Evolutionary conservation across 2,888 invertebrate species (phyloP).

Genomic region (Agonopterix heracliana): DNA sequence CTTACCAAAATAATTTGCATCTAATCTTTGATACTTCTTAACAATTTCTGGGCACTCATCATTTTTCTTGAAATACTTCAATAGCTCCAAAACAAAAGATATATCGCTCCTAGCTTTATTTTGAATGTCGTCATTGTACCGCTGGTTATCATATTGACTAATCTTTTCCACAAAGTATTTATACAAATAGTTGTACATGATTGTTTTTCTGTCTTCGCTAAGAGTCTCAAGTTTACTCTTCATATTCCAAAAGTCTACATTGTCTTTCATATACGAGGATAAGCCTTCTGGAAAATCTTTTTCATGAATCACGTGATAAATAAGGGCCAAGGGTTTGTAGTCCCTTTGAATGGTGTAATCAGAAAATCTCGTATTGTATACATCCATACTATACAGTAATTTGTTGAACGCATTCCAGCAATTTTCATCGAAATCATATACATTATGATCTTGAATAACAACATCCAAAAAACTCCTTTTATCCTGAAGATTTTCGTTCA

Average conservation of each 20-base stretch:
- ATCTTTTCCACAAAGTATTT: constrained; percentile 27
- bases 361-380: constrained; percentile 24
- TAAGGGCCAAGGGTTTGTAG: constrained; percentile 13
- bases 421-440: constrained; percentile 34
- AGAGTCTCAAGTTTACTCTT: constrained; percentile 13
- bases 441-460: constrained; percentile 26
- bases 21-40: constrained; percentile 2
- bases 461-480: constrained; percentile 34
- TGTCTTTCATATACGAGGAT: not conserved
- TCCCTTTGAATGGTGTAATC: too few species aligned
- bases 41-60: constrained; percentile 29
- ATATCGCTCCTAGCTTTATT: constrained; percentile 16
- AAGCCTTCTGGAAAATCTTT: constrained; percentile 27
- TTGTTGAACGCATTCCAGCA: constrained; percentile 44
- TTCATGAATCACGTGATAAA: constrained; percentile 35
- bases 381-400: constrained; percentile 35
- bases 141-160: constrained; percentile 15
- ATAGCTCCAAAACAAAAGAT: constrained; percentile 19
- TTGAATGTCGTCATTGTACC: constrained; percentile 19
- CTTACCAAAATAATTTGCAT: not conserved
- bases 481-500: constrained; percentile 29
- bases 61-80: constrained; percentile 27
- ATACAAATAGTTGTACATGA: constrained; percentile 15
- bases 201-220: constrained; percentile 16
- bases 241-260: constrained; percentile 4